phyloP scores from a whole-genome alignment of 2,888 invertebrate genomes.

The Strigamia maritima region DNA sequence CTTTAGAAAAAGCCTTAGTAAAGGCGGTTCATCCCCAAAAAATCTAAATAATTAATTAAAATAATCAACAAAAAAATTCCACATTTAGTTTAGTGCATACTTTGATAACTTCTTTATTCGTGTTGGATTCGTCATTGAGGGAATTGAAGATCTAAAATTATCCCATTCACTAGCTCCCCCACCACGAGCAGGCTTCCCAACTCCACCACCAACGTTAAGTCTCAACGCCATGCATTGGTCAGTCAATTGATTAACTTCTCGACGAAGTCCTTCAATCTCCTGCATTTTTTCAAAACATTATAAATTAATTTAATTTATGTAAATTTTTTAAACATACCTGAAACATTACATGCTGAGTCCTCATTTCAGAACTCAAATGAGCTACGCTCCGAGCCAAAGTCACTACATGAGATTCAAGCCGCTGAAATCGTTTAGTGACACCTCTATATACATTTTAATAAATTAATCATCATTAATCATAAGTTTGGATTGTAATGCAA shows the following conservation, averaged over 20 bases:
- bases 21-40: conserved; percentile 88
- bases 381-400: conserved; percentile 85
- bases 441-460: conserved; percentile 53
- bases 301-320: background rate
- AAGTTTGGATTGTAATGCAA: background rate
- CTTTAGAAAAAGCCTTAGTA: conserved; percentile 81
- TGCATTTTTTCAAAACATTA: conserved; percentile 49
- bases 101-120: conserved; percentile 83
- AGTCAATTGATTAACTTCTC: conserved; percentile 73
- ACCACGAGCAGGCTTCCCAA: conserved; percentile 40
- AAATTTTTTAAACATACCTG: conserved; percentile 54
- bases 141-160: conserved; percentile 47
- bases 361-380: conserved; percentile 85
- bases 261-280: conserved; percentile 81
- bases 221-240: conserved; percentile 51
- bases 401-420: conserved; percentile 85
- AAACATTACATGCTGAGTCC: conserved; percentile 81
- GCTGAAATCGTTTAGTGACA: conserved; percentile 80
- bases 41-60: conserved; percentile 55
- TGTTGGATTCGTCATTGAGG: conserved; percentile 73
- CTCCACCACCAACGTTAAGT: conserved; percentile 11
- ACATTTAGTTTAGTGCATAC: conserved; percentile 48
- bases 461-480: background rate
- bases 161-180: conserved; percentile 43
- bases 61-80: background rate